A percentile compares a stretch with the other conserved stretches of the same genome.
Evolutionary conservation across 92 coral and sea anemone species (phyloP).

Genomic region (Parazoanthus darwini): DNA sequence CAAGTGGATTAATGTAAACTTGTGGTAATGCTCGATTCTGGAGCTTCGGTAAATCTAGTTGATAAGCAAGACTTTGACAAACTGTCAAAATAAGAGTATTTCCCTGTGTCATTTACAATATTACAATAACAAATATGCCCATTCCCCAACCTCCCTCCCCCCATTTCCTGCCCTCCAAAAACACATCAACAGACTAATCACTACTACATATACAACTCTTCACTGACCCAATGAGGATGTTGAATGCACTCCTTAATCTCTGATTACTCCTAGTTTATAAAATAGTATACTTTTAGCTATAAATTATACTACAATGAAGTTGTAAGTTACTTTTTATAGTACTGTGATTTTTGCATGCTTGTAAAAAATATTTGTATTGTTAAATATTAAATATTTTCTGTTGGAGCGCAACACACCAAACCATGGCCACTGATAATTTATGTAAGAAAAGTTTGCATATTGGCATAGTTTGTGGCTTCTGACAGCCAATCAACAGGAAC

Average conservation of each 20-base stretch:
- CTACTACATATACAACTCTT: too few species aligned
- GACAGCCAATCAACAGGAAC: slow-evolving; percentile 2
- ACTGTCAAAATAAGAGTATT: background rate
- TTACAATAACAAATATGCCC: too few species aligned
- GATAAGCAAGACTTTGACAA: slow-evolving; percentile 18
- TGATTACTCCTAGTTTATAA: too few species aligned
- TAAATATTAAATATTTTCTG: background rate
- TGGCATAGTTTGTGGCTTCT: background rate
- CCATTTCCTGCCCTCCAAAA: too few species aligned
- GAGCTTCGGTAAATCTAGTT: slow-evolving; percentile 43
- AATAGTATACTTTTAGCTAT: too few species aligned
- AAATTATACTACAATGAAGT: too few species aligned
- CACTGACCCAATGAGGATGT: too few species aligned
- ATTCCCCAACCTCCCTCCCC: too few species aligned
- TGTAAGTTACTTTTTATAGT: too few species aligned
- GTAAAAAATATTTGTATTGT: background rate
- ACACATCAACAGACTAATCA: too few species aligned
- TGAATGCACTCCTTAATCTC: too few species aligned
- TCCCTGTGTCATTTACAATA: too few species aligned
- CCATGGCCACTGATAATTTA: slow-evolving; percentile 10
- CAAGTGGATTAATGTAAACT: slow-evolving; percentile 19
- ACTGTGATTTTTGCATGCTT: background rate
- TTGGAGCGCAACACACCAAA: background rate
- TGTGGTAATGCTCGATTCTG: slow-evolving; percentile 43
- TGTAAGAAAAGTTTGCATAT: background rate